Evolutionary conservation across 2,888 invertebrate genomes (phyloP), one percentile per base, ranked within the genome.

Genomic region (Campoplex nolae): DNA sequence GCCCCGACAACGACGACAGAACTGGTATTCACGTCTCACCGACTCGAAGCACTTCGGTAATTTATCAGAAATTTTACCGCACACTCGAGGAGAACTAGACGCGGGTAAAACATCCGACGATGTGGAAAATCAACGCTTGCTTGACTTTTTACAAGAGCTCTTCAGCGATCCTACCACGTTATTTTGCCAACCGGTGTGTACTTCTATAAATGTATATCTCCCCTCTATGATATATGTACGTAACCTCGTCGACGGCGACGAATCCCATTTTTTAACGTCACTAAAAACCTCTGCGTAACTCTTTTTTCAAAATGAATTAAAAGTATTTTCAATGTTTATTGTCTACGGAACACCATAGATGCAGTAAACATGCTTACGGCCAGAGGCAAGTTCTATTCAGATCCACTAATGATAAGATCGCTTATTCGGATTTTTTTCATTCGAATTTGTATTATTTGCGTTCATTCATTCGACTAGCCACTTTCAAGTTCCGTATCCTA

Each of bases 51-150:
- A 81, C 81, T 85, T 77, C 28, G 65, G 85, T 81, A 85, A 85
- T 85, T 85, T 85, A 85, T 85, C 85, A 85, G 71, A 38, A 85
- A 85, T 85, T 85, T 85, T 77, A 81, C 81, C 85, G 77, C 81
- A 38, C 51, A 48, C 75, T 56, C 68, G 38, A 38, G 75, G 38
- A 48, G 45, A n/a, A 18, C 56, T 48, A 51, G 65, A 76, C 58
- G 62, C 58, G 11, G 65, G 35, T 82, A 70, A 83, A 83, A 83
- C 77, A 81, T 77, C 71, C 81, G 56, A 23, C 77, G 73, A 73
- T 85, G 85, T 68, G 85, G 81, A 85, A 85, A 85, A 85, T 85
- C 81, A 85, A 85, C 85, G 85, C 81, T 82, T 28, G 77, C 77
- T 79, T 75, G 79, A 77, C 85, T 77, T 77, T 73, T 77, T 83